These are phyloP conservation scores for Drosophila neotestacea DNA, from an alignment of 2,888 invertebrate species.

Conservation along the genomic window DNA sequence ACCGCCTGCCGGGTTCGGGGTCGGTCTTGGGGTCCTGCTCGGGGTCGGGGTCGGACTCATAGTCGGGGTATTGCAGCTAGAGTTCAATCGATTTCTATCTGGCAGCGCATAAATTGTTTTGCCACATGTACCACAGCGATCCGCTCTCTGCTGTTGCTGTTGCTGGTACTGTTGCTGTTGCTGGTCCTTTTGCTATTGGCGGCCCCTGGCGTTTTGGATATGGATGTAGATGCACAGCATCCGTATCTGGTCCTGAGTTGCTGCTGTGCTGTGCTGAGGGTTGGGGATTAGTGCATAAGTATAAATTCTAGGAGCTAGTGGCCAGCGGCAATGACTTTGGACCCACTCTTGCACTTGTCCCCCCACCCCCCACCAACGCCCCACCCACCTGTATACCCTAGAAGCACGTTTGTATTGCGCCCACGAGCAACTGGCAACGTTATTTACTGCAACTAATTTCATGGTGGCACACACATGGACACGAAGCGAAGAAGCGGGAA, in stretches of 20 bases:
- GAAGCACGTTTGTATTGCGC: constrained; percentile 29
- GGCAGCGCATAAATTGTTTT: too few species aligned
- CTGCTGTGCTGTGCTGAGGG: too few species aligned
- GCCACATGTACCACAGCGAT: too few species aligned
- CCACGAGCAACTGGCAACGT: constrained; percentile 51
- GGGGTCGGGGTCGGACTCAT: too few species aligned
- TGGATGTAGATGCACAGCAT: constrained; percentile 3
- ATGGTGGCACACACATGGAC: constrained; percentile 19
- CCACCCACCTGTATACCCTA: background rate
- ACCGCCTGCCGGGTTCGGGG: too few species aligned
- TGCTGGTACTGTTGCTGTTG: background rate
- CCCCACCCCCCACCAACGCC: background rate
- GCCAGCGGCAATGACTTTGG: constrained; percentile 66
- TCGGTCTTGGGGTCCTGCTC: too few species aligned
- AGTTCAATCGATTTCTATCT: too few species aligned
- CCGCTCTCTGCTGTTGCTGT: background rate
- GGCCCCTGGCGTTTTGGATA: constrained; percentile 15
- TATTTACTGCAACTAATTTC: constrained; percentile 70
- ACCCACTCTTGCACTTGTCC: constrained; percentile 5
- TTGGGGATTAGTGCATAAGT: constrained; percentile 37
- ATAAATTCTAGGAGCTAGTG: constrained; percentile 51
- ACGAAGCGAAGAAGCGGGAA: background rate
- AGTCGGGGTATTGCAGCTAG: too few species aligned
- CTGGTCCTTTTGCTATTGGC: constrained; percentile 2
- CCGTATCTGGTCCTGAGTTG: background rate